Base-by-base conservation (phyloP, 2,888 invertebrate species). In the Junonia oenone region DNA sequence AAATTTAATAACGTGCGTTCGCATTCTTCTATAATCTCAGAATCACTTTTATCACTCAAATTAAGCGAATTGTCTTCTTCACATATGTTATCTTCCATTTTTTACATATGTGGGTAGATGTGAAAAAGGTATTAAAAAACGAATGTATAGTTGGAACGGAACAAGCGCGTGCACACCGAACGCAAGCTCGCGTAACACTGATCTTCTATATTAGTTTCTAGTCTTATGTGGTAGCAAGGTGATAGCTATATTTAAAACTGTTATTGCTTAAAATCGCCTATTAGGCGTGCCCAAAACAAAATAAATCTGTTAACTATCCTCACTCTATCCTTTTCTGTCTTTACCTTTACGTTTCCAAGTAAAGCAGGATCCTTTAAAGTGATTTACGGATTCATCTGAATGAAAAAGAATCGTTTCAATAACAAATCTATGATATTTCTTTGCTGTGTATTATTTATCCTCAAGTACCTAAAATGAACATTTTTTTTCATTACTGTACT, bases 311-410 rank as follows among this genome's bases (percentile, higher is more conserved):
- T 27, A 33, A 26, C 14, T 51, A 38, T 60, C 62, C 62, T 62
- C 60, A 45, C 33, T 51, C 45, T 46, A 47, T 60, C 60, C 43
- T 26, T 19, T 48, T 62, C 60, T 55, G 38, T 26, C 48, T 31
- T 22, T 29, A 29, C n/a, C 38, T 13, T 35, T 22, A 46, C 43
- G 47, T 29, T 45, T 55, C 51, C 15, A 8, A 47, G 55, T 45
- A 45, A 45, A 45, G 14, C 38, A 40, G 38, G 38, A 40, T 40
- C 19, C 38, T 4, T 40, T 33, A 33, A 40, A 40, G 15, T 11
- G 17, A 17, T 40, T 38, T 40, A 40, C n/a, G 17, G 2, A 5
- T 11, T 19, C 11, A 5, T 17, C 2, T 9, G 14, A 13, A 26
- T 40, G 9, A 17, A 40, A 15, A 8, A 14, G 15, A 38, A 14